Percentiles rank a stretch among this genome's conserved stretches.
Evolutionary conservation across 2,888 invertebrate genomes (phyloP).

Genomic region (Cataglyphis livida): DNA sequence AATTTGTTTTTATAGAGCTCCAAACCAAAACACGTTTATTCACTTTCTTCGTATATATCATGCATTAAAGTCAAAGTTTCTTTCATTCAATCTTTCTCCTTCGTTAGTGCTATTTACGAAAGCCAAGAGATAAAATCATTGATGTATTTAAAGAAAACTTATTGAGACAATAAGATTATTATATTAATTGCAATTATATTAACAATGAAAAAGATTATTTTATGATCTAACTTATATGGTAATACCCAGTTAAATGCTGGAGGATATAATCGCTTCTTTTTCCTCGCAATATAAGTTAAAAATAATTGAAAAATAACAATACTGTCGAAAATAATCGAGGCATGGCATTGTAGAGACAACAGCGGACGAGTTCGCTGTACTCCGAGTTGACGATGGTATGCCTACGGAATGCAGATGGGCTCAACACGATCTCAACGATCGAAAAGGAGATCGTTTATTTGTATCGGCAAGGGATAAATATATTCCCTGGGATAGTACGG

Average conservation of each 20-base stretch:
- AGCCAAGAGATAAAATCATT: conserved; percentile 10
- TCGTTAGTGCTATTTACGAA: not conserved
- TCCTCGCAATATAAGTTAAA: not conserved
- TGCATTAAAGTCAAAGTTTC: not conserved
- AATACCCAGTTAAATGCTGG: not conserved
- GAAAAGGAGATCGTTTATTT: conserved; percentile 32
- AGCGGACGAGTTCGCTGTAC: conserved; percentile 8
- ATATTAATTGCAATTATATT: not conserved
- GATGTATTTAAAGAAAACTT: conserved; percentile 28
- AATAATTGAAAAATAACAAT: not conserved
- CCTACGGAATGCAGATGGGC: conserved; percentile 10
- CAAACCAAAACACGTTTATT: not conserved
- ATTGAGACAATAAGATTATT: not conserved
- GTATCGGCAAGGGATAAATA: conserved; percentile 49
- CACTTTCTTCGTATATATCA: not conserved
- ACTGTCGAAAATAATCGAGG: not conserved
- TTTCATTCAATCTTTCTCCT: not conserved
- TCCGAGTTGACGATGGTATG: conserved; percentile 19
- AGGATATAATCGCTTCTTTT: not conserved
- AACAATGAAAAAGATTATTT: not conserved
- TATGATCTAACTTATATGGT: not conserved
- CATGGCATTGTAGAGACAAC: conserved; percentile 1
- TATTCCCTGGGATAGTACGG: conserved; percentile 34
- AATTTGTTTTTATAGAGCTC: not conserved
- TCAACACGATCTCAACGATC: not conserved